phyloP scores from a whole-genome alignment of 2,113 vertebrate genomes.

The Cercopithecus mona region DNA sequence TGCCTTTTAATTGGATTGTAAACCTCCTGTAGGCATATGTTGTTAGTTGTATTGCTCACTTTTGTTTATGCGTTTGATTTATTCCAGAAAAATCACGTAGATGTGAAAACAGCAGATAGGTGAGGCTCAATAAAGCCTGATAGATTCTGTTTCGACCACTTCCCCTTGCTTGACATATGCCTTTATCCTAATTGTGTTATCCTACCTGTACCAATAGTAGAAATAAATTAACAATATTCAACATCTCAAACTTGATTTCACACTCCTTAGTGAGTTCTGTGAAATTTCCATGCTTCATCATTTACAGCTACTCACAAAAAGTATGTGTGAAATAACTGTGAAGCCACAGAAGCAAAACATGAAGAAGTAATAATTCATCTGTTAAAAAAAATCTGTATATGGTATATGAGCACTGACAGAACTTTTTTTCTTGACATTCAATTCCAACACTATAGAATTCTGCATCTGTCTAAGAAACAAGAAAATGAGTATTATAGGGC shows the following conservation, averaged over 20 bases:
- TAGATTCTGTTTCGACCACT: not conserved
- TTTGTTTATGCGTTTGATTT: not conserved
- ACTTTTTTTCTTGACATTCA: constrained; percentile 3
- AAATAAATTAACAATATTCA: constrained; percentile 34
- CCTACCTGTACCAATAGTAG: not conserved
- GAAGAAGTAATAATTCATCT: constrained; percentile 54
- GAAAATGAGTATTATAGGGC: constrained; percentile 35
- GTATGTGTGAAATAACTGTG: constrained; percentile 62
- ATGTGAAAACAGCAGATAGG: not conserved
- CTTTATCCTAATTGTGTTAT: not conserved
- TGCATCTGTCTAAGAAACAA: constrained; percentile 49
- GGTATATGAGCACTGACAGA: not conserved
- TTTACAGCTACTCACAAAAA: not conserved
- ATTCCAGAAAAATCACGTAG: not conserved
- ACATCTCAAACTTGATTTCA: constrained; percentile 38
- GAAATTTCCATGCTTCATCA: constrained; percentile 44
- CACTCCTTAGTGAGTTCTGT: constrained; percentile 22
- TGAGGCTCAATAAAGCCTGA: not conserved
- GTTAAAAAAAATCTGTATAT: not conserved
- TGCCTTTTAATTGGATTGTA: not conserved
- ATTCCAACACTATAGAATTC: constrained; percentile 42
- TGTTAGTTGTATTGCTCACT: not conserved
- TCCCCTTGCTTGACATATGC: not conserved
- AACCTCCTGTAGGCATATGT: not conserved
- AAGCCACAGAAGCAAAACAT: constrained; percentile 31